Evolutionary conservation across 2,797 vertebrate species (phyloP).

Genomic region (Eutrigla gurnardus): DNA sequence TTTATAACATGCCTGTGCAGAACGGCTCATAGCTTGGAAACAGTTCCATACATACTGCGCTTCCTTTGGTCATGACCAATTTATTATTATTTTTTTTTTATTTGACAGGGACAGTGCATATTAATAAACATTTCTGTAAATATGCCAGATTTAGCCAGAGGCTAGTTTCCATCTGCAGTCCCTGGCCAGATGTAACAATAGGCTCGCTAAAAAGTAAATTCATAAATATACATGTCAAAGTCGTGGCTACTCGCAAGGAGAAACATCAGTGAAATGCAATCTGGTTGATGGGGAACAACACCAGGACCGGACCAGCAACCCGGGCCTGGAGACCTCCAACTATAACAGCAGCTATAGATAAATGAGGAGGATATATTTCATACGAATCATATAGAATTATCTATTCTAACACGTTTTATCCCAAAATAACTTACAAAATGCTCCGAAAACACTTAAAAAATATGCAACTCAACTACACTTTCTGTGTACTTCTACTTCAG

Average conservation of each 20-base stretch:
- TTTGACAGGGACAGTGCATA: no score
- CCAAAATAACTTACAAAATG: neutral
- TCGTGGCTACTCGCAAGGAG: neutral
- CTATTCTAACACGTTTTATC: neutral
- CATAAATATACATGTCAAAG: no score
- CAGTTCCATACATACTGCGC: neutral
- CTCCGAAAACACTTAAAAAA: neutral
- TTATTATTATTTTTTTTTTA: no score
- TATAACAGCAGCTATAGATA: neutral
- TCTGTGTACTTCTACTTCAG: neutral
- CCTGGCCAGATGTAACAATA: no score
- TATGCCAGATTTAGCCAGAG: no score
- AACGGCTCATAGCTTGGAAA: neutral
- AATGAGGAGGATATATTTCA: neutral
- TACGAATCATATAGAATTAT: neutral
- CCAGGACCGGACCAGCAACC: neutral
- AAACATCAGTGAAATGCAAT: neutral
- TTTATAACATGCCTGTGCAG: neutral
- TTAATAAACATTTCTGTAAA: no score
- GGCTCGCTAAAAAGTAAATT: no score
- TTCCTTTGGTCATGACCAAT: neutral
- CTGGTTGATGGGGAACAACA: neutral
- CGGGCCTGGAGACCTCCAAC: no score
- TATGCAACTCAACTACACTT: neutral
- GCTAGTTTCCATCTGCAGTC: no score